A percentile compares a stretch with the other conserved stretches of the same genome.
These are phyloP conservation scores for Deladenus siricidicola DNA, from an alignment of 2,888 invertebrate species.

Conservation along the genomic window DNA sequence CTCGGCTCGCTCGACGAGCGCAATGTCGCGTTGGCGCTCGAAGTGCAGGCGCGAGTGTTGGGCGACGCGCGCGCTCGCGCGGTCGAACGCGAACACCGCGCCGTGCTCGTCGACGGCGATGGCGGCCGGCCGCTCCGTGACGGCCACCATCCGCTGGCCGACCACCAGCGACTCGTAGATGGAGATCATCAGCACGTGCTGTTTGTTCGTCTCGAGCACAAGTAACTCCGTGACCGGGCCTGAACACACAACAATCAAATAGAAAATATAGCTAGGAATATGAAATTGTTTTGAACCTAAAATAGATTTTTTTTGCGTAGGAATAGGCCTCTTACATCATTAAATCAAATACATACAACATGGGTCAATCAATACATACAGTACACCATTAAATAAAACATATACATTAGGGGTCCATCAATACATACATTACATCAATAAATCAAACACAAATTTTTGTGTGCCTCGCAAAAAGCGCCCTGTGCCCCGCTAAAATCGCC, in stretches of 20 bases:
- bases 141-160: constrained; percentile 22
- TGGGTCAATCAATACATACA: too few relatives aligned
- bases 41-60: constrained; percentile 22
- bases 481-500: too few relatives aligned
- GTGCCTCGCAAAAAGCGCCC: too few relatives aligned
- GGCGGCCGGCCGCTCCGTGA: constrained; percentile 25
- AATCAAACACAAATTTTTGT: too few relatives aligned
- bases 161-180: constrained; percentile 25
- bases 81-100: constrained; percentile 32
- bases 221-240: constrained; percentile 31
- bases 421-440: too few relatives aligned
- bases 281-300: background rate
- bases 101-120: constrained; percentile 23
- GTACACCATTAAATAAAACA: too few relatives aligned
- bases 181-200: constrained; percentile 14
- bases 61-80: constrained; percentile 20
- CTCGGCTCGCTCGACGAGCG: constrained; percentile 25
- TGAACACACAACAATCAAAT: background rate
- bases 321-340: too few relatives aligned
- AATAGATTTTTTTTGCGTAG: too few relatives aligned
- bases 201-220: constrained; percentile 21
- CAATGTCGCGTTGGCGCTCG: constrained; percentile 19
- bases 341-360: too few relatives aligned
- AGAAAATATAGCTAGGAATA: background rate
- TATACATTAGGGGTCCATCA: too few relatives aligned